Conservation (phyloP, 2,113 vertebrate genomes). For the Miniopterus natalensis region DNA sequence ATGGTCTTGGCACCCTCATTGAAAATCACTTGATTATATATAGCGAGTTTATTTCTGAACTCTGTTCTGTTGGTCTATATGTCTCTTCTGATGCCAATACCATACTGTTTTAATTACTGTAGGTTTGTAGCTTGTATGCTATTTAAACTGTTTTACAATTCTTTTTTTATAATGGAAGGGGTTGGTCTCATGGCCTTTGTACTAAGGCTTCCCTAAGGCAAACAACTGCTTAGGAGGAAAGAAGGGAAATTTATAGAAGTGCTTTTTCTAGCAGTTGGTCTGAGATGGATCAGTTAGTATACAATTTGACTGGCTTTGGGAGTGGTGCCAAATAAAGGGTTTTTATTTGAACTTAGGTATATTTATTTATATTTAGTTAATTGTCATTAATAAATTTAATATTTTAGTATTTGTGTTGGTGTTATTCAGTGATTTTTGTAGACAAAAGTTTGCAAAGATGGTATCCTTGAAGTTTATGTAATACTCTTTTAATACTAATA, state of each 20-base stretch:
- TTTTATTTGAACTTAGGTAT: not conserved
- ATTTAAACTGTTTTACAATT: not conserved
- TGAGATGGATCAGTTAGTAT: not conserved
- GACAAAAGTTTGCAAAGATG: not conserved
- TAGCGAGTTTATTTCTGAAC: not conserved
- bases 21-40: not conserved
- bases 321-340: not conserved
- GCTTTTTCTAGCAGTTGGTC: not conserved
- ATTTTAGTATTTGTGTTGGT: not conserved
- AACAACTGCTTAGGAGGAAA: not conserved
- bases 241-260: not conserved
- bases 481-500: not conserved
- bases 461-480: not conserved
- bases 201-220: not conserved
- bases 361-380: constrained; percentile 27
- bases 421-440: not conserved
- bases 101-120: not conserved
- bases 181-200: not conserved
- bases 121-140: constrained; percentile 4
- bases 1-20: not conserved
- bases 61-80: not conserved
- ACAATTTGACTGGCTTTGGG: not conserved
- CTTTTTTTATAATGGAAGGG: not conserved
- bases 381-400: not conserved
- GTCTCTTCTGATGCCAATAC: not conserved